Evolutionary conservation across 2,888 invertebrate species (phyloP), one percentile per base, ranked within the genome.

Genomic region (Barypeithes pellucidus): DNA sequence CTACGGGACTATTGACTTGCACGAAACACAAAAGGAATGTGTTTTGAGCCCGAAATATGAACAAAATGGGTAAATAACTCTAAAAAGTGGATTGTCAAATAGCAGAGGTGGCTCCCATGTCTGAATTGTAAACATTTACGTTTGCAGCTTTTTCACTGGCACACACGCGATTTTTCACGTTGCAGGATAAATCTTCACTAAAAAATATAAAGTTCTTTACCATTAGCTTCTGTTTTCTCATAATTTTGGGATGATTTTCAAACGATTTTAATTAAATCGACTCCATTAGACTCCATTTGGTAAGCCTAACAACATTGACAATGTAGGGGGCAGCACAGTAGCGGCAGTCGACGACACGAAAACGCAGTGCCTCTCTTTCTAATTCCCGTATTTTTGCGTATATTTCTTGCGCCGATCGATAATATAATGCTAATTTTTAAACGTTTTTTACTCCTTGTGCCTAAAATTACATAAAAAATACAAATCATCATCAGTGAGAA

Each of bases 241-340:
- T 87, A 82, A 79, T 85, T 85, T 83, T 83, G 81, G 83, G 83
- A 85, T 85, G 75, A 84, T 87, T 88, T 89, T 90, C 88, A 89
- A 88, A 89, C 88, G 89, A 89, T 90, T 90, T 89, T 88, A 87
- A 88, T 87, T 87, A 87, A 87, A 88, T 87, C 89, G 88, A 89
- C 89, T 90, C 89, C 90, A 90, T 90, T 90, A 89, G 87, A 87
- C 87, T 87, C 87, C 87, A 88, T 88, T 88, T 88, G 86, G 87
- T 87, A 88, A 87, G 87, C 89, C 89, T 88, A 89, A 89, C 89
- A 90, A 92, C 90, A 92, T 92, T 93, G 93, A 93, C 93, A 93
- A 91, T 90, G 90, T 89, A 93, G 93, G 90, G 91, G 92, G 93
- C 93, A 91, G 89, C 89, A 90, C 89, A 85, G 87, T 88, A 88